Percentiles rank a stretch among this genome's conserved stretches.
phyloP scores from a whole-genome alignment of 2,888 invertebrate species.

The Ophion ventricosus region DNA sequence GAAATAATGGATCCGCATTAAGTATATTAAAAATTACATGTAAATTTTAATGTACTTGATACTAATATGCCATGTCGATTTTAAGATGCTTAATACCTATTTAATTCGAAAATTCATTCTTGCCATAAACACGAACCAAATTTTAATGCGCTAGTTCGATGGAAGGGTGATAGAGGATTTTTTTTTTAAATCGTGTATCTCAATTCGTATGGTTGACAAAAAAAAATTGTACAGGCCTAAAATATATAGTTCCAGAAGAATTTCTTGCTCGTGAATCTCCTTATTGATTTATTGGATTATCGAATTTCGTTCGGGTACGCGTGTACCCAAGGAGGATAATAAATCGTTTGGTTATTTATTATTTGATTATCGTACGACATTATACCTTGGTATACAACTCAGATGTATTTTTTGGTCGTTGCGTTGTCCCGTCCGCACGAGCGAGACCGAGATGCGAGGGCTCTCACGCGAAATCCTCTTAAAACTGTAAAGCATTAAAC shows the following conservation, averaged over 20 bases:
- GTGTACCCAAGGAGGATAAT: slow-evolving; percentile 19
- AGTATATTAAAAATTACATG: too few species aligned
- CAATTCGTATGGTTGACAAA: not conserved
- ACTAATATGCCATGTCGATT: too few species aligned
- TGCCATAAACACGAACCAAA: too few species aligned
- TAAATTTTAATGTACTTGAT: too few species aligned
- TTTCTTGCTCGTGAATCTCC: slow-evolving; percentile 23
- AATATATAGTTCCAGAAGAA: not conserved
- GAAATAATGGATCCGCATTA: too few species aligned
- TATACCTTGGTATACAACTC: slow-evolving; percentile 32
- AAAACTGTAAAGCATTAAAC: slow-evolving; percentile 65
- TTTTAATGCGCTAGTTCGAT: not conserved
- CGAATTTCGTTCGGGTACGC: slow-evolving; percentile 32
- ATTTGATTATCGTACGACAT: slow-evolving; percentile 56
- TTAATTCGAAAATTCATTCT: too few species aligned
- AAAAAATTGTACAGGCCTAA: not conserved
- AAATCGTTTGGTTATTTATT: slow-evolving; percentile 56
- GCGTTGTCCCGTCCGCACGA: slow-evolving; percentile 45
- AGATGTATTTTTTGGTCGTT: slow-evolving; percentile 26
- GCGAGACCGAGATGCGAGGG: slow-evolving; percentile 18
- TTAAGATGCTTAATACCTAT: too few species aligned
- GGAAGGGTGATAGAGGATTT: not conserved
- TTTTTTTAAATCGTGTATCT: not conserved
- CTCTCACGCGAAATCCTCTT: slow-evolving; percentile 62
- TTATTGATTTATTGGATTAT: slow-evolving; percentile 61